phyloP scores from a whole-genome alignment of 2,113 vertebrate genomes.

The Tursiops truncatus region DNA sequence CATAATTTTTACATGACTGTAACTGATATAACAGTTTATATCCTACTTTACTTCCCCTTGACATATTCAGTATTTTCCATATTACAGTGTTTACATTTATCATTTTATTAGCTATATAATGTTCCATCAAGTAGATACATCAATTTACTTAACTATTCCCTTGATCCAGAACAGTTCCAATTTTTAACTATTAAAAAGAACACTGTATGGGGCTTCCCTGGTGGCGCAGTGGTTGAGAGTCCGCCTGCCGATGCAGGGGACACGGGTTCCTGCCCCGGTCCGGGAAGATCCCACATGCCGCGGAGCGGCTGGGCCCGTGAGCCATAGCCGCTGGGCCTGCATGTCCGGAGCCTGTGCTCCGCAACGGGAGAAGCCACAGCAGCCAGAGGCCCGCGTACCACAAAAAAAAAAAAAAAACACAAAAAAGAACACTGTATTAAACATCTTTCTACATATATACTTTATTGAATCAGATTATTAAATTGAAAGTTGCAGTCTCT shows the following conservation, averaged over 20 bases:
- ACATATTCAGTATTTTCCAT: neutral
- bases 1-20: neutral
- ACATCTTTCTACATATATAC: neutral
- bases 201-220: neutral
- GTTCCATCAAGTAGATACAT: neutral
- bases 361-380: too few species aligned
- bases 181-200: slow-evolving; percentile 19
- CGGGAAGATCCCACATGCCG: too few species aligned
- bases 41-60: neutral
- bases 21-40: neutral
- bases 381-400: too few species aligned
- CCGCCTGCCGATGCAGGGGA: too few species aligned
- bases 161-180: neutral
- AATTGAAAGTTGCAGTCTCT: neutral
- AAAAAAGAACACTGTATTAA: neutral
- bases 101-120: neutral
- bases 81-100: neutral
- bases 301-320: too few species aligned
- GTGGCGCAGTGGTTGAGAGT: too few species aligned
- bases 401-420: too few species aligned
- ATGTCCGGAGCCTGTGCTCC: too few species aligned
- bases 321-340: too few species aligned
- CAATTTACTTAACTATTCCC: neutral
- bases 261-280: too few species aligned
- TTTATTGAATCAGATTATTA: neutral